Conservation (phyloP, 2,888 invertebrate genomes). For the Tanypteryx hageni region DNA sequence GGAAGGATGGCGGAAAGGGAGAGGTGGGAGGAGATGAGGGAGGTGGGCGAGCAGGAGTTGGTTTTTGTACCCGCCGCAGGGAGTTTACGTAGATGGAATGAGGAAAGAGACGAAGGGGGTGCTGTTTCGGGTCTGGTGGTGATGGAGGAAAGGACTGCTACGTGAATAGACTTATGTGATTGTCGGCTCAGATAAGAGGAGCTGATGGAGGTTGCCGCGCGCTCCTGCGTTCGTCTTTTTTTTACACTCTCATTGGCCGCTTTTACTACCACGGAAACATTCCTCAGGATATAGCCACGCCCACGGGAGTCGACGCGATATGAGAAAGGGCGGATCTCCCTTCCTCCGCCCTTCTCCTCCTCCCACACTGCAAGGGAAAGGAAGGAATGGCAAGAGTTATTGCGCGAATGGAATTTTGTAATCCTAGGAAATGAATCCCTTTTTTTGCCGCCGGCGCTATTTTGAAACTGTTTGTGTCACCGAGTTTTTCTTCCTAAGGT, state of each 20-base stretch:
- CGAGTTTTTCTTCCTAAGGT: background rate
- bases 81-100: background rate
- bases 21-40: background rate
- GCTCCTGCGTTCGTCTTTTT: constrained; percentile 34
- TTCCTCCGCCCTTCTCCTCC: background rate
- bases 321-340: constrained; percentile 40
- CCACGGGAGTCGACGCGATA: constrained; percentile 46
- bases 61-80: background rate
- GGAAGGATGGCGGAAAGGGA: background rate
- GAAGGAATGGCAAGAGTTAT: background rate
- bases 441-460: background rate
- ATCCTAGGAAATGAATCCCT: background rate
- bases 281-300: constrained; percentile 41
- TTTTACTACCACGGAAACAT: constrained; percentile 50
- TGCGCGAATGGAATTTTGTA: constrained; percentile 28
- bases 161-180: constrained; percentile 53
- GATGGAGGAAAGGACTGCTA: constrained; percentile 9
- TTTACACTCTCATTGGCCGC: constrained; percentile 60
- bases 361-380: background rate
- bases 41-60: background rate
- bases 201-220: constrained; percentile 56
- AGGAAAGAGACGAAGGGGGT: too few relatives aligned
- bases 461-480: background rate
- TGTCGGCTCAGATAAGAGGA: constrained; percentile 53
- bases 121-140: background rate